A percentile compares a stretch with the other conserved stretches of the same genome.
phyloP scores from a whole-genome alignment of 2,113 vertebrate species.

The Poeciliopsis occidentalis region DNA sequence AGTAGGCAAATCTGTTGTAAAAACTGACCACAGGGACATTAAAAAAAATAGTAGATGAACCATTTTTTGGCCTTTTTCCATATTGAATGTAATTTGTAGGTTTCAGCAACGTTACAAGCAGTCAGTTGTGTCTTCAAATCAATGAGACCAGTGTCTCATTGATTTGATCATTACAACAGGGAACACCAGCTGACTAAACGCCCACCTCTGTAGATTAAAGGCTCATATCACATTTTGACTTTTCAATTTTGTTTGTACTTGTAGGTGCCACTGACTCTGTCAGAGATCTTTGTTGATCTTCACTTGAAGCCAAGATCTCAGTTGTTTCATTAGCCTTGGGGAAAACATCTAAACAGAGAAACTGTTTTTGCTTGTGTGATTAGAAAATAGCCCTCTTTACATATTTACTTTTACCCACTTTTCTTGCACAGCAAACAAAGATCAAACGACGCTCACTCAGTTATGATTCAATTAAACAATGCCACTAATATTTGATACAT shows the following conservation, averaged over 20 bases:
- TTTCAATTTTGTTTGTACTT: background rate
- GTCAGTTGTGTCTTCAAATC: slow-evolving; percentile 19
- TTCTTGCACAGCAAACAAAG: too few relatives aligned
- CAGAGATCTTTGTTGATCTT: background rate
- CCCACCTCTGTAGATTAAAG: background rate
- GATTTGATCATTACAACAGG: slow-evolving; percentile 1
- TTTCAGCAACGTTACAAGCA: slow-evolving; percentile 2
- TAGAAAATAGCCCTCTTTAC: background rate
- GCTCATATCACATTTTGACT: background rate
- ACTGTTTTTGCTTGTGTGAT: background rate
- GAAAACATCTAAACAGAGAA: background rate
- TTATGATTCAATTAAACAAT: background rate
- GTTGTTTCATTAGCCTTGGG: background rate
- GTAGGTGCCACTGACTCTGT: background rate
- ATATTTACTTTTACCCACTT: too few relatives aligned
- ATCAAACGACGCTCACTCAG: background rate
- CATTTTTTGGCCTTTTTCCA: slow-evolving; percentile 2
- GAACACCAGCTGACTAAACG: slow-evolving; percentile 16
- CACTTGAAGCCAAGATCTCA: background rate
- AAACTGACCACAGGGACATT: slow-evolving; percentile 39
- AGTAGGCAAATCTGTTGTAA: slow-evolving; percentile 50
- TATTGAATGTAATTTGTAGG: slow-evolving; percentile 37
- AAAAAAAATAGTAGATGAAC: slow-evolving; percentile 41
- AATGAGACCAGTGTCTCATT: too few relatives aligned
- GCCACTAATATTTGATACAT: background rate